Conservation (phyloP, 2,113 vertebrate species). For the Heloderma charlesbogerti region DNA sequence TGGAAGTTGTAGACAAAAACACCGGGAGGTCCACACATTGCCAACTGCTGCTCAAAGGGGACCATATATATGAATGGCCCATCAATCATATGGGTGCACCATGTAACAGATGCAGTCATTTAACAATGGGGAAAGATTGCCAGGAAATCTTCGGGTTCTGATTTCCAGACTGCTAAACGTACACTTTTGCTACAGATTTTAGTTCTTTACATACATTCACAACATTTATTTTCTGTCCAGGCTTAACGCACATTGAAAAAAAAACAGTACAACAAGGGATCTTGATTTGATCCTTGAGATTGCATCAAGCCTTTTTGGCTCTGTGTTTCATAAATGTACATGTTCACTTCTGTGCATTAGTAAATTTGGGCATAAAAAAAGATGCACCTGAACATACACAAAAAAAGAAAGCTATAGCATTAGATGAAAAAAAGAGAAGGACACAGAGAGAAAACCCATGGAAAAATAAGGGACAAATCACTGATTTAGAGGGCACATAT, state of each 20-base stretch:
- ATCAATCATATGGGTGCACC: too few relatives aligned
- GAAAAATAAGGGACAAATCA: not conserved
- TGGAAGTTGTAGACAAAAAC: not conserved
- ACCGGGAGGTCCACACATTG: not conserved
- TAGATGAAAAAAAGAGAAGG: not conserved
- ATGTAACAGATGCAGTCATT: not conserved
- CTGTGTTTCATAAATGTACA: not conserved
- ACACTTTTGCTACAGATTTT: not conserved
- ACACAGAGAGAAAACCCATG: not conserved
- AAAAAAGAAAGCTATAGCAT: not conserved
- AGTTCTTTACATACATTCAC: not conserved
- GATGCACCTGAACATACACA: not conserved
- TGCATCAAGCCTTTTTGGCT: not conserved
- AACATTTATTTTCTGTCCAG: not conserved
- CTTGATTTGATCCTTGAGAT: too few relatives aligned
- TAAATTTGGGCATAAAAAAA: too few relatives aligned
- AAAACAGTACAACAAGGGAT: too few relatives aligned
- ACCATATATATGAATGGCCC: not conserved
- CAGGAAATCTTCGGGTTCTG: not conserved
- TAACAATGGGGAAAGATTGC: not conserved
- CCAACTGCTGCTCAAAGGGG: not conserved
- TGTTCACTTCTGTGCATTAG: too few relatives aligned
- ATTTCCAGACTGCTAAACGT: not conserved
- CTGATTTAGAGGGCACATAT: not conserved
- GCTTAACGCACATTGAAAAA: not conserved